Evolutionary conservation across 1,140 invertebrate genomes (phyloP).

Genomic region (Marisa cornuarietis): DNA sequence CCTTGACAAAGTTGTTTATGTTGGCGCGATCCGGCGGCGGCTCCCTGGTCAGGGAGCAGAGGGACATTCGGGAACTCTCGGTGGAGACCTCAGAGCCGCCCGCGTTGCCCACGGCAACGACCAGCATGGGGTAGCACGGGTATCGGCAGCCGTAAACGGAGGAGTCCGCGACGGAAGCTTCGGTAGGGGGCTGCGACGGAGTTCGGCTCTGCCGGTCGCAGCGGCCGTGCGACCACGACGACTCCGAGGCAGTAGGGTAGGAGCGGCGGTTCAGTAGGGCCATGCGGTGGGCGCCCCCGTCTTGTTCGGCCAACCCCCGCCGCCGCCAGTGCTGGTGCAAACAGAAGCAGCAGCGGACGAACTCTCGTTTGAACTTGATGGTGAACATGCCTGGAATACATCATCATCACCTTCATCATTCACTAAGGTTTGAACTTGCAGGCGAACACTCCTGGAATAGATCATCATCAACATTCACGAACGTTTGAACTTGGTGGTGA

Average conservation of each 20-base stretch:
- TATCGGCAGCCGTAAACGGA: slow-evolving; percentile 19
- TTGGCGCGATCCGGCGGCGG: slow-evolving; percentile 22
- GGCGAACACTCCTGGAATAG: too few species aligned
- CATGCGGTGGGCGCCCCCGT: slow-evolving; percentile 16
- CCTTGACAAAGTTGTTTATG: slow-evolving; percentile 32
- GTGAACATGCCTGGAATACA: slow-evolving; percentile 58
- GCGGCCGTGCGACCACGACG: slow-evolving; percentile 7
- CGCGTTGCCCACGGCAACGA: not conserved
- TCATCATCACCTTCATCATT: too few species aligned
- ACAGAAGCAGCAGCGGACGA: slow-evolving; percentile 56
- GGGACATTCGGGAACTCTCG: slow-evolving; percentile 12
- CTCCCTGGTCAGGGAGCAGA: not conserved
- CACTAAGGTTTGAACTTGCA: too few species aligned
- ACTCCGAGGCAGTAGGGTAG: slow-evolving; percentile 15
- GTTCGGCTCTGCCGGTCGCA: not conserved
- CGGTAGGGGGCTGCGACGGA: not conserved
- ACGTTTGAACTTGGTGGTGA: slow-evolving; percentile 60
- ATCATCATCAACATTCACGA: too few species aligned
- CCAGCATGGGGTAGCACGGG: slow-evolving; percentile 10
- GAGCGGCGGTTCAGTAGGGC: slow-evolving; percentile 25
- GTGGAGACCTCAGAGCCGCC: not conserved
- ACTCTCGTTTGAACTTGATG: slow-evolving; percentile 60
- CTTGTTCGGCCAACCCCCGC: not conserved
- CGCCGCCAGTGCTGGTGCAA: slow-evolving; percentile 17
- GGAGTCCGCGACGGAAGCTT: not conserved